phyloP scores from a whole-genome alignment of 2,888 invertebrate species.

The Cryptus armator region DNA sequence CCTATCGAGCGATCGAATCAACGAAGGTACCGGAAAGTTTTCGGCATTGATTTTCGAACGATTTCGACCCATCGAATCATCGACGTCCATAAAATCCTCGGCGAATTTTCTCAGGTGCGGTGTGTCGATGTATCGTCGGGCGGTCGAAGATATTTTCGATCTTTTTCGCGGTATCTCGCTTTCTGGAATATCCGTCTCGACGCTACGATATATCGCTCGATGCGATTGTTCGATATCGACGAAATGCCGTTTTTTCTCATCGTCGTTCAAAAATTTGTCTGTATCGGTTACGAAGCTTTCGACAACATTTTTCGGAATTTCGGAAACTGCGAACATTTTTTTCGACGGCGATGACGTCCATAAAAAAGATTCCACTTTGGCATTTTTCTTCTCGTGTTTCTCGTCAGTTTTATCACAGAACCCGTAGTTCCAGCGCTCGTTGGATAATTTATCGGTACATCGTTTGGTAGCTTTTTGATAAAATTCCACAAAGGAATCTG shows the following conservation, averaged over 20 bases:
- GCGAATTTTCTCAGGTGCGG: background rate
- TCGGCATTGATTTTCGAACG: background rate
- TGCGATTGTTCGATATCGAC: background rate
- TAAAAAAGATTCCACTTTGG: background rate
- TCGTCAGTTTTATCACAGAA: background rate
- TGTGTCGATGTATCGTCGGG: background rate
- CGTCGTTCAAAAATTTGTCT: background rate
- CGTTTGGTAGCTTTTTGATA: background rate
- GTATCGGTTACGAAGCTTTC: too few relatives aligned
- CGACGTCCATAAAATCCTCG: background rate
- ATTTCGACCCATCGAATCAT: background rate
- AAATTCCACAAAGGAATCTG: background rate
- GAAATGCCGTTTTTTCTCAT: background rate
- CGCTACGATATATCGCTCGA: background rate
- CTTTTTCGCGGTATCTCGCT: constrained; percentile 18
- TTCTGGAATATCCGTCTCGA: constrained; percentile 5
- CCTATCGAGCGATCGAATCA: background rate
- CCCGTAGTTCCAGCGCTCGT: background rate
- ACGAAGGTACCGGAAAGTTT: background rate
- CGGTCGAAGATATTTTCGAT: background rate
- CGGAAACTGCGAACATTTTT: background rate
- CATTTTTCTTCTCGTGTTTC: background rate
- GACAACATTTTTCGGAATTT: background rate
- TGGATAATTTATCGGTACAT: background rate
- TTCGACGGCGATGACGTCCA: background rate